These are phyloP conservation scores for Rallus limicola DNA, from an alignment of 2,113 vertebrate species.

Conservation along the genomic window DNA sequence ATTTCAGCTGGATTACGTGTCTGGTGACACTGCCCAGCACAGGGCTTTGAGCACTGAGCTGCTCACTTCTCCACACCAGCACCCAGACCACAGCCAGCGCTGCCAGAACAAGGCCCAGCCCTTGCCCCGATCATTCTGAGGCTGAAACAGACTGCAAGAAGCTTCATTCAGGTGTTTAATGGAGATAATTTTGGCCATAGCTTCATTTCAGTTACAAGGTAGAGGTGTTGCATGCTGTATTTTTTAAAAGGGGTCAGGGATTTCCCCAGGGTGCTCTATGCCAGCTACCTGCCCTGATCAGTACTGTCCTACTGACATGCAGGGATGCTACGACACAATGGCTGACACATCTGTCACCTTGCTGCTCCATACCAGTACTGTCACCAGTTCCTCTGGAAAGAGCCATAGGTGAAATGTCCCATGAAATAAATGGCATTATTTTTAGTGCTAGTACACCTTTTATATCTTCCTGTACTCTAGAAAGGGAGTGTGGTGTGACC, in stretches of 20 bases:
- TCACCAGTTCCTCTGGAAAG: background rate
- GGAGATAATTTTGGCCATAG: background rate
- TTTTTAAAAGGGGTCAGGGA: background rate
- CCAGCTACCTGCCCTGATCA: background rate
- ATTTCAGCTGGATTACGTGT: background rate
- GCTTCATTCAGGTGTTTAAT: background rate
- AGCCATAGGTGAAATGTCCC: background rate
- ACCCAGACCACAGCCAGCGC: background rate
- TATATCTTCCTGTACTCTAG: background rate
- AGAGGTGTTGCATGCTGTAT: background rate
- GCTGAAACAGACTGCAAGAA: background rate
- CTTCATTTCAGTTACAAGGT: background rate
- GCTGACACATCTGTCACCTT: background rate
- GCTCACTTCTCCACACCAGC: background rate
- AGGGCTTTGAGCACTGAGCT: background rate
- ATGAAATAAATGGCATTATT: background rate
- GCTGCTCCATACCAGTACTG: background rate
- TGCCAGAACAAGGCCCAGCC: background rate
- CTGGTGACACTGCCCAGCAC: background rate
- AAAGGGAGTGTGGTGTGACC: background rate
- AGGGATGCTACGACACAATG: rapidly evolving
- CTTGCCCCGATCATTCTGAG: rapidly evolving
- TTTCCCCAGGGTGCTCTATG: background rate
- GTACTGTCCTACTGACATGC: background rate
- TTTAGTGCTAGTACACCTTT: background rate